phyloP scores from a whole-genome alignment of 37 sponge, comb jelly and placozoan species.

The Crambe crambe region DNA sequence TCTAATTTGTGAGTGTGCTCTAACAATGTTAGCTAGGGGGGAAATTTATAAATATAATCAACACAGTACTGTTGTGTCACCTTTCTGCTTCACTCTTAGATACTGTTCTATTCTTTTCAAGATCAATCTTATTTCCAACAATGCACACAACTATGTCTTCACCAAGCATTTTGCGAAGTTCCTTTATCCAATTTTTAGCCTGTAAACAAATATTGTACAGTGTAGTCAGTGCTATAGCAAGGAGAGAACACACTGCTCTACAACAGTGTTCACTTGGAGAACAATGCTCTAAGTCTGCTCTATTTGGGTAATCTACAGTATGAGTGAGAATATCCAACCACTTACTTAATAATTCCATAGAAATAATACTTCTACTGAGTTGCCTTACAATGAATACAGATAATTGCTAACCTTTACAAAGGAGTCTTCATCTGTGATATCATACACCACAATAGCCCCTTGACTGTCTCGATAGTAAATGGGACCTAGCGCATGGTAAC shows the following conservation, averaged over 20 bases:
- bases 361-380: too few species aligned
- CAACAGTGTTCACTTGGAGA: too few species aligned
- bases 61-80: too few species aligned
- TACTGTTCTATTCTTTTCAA: conserved; percentile 93
- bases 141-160: conserved; percentile 79
- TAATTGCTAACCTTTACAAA: conserved; percentile 92
- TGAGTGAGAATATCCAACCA: too few species aligned
- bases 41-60: not conserved
- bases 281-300: too few species aligned
- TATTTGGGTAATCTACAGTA: too few species aligned
- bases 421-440: conserved; percentile 96
- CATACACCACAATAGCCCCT: conserved; percentile 97
- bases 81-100: conserved; percentile 62
- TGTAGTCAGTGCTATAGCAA: too few species aligned
- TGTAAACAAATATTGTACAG: conserved; percentile 21
- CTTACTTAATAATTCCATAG: too few species aligned
- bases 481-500: conserved; percentile 98
- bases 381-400: too few species aligned
- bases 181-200: conserved; percentile 97
- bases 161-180: conserved; percentile 92
- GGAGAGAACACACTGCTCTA: too few species aligned
- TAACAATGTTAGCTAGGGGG: not conserved
- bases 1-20: not conserved
- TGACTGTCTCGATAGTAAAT: conserved; percentile 99
- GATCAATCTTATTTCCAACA: conserved; percentile 97